Conservation (phyloP, 92 coral and sea anemone species). For the Hydrozoanthus gracilis region DNA sequence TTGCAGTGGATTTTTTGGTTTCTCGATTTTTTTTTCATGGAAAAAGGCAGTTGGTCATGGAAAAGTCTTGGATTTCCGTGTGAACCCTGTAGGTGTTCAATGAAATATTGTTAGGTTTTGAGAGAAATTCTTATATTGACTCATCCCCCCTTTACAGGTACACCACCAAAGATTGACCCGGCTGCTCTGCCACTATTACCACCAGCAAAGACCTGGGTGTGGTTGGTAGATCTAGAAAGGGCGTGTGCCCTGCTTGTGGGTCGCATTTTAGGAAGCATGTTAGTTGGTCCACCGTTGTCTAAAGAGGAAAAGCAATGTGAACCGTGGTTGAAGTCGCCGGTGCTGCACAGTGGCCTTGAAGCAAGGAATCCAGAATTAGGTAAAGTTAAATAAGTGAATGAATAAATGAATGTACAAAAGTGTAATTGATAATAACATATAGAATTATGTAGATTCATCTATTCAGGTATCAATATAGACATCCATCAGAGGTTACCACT, state of each 20-base stretch:
- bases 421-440: too few relatives aligned
- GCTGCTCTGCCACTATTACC: slow-evolving; percentile 78
- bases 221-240: slow-evolving; percentile 83
- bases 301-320: slow-evolving; percentile 78
- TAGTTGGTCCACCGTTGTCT: slow-evolving; percentile 76
- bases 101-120: too few relatives aligned
- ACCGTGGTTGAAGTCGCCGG: slow-evolving; percentile 80
- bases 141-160: slow-evolving; percentile 48
- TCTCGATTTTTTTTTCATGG: too few relatives aligned
- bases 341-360: slow-evolving; percentile 78
- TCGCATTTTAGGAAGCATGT: slow-evolving; percentile 78
- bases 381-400: not conserved
- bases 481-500: too few relatives aligned
- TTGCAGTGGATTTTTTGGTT: too few relatives aligned
- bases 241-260: slow-evolving; percentile 81
- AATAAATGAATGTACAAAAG: too few relatives aligned
- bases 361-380: slow-evolving; percentile 81
- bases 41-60: not conserved
- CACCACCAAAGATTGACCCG: slow-evolving; percentile 82
- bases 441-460: too few relatives aligned
- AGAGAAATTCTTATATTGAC: too few relatives aligned
- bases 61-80: too few relatives aligned
- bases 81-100: too few relatives aligned
- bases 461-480: too few relatives aligned
- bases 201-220: slow-evolving; percentile 90